Conservation (phyloP, 2,113 vertebrate genomes). For the Maylandia zebra region DNA sequence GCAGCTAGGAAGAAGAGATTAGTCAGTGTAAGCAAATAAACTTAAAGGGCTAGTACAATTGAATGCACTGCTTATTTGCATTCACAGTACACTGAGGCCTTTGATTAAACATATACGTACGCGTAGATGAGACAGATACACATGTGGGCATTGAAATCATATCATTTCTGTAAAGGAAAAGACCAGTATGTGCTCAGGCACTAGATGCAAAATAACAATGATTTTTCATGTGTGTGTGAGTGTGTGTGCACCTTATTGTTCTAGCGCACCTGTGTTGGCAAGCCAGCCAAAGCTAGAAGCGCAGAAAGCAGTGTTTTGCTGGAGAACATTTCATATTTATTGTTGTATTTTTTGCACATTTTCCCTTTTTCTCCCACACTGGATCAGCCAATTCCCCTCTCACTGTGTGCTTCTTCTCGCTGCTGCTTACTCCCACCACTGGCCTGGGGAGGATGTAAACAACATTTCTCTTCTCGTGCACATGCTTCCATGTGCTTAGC, state of each 20-base stretch:
- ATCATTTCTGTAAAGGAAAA: background rate
- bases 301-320: background rate
- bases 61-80: background rate
- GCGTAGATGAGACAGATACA: background rate
- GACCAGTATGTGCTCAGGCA: background rate
- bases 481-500: background rate
- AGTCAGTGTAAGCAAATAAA: background rate
- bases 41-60: background rate
- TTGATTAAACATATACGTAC: background rate
- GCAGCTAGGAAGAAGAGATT: background rate
- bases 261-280: background rate
- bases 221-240: background rate
- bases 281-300: background rate
- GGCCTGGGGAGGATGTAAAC: constrained; percentile 38
- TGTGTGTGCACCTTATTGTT: background rate
- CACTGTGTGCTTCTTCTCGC: background rate
- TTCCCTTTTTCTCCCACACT: constrained; percentile 21
- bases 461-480: background rate
- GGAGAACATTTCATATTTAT: constrained; percentile 2
- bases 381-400: constrained; percentile 9
- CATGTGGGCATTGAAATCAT: background rate
- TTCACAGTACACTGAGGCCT: background rate
- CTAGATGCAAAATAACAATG: background rate
- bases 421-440: constrained; percentile 37
- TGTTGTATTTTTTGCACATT: background rate